Evolutionary conservation across 2,888 invertebrate genomes (phyloP), one percentile per base, ranked within the genome.

Genomic region (Leucoptera coffeella): DNA sequence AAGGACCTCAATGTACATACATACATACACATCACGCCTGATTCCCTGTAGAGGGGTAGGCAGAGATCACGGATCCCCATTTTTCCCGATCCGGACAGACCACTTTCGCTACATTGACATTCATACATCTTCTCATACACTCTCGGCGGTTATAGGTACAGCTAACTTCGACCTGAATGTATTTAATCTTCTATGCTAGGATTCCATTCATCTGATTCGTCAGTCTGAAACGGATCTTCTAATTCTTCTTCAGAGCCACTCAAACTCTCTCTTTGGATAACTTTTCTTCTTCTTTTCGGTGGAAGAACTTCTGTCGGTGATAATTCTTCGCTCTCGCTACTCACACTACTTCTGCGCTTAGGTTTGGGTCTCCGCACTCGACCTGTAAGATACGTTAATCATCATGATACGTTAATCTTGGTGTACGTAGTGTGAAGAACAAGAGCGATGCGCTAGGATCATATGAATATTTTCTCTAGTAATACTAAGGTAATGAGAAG

Each of bases 171-270:
- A n/a, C n/a, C n/a, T n/a, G n/a, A n/a, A n/a, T n/a, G n/a, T n/a
- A n/a, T n/a, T n/a, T n/a, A n/a, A n/a, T n/a, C n/a, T n/a, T n/a
- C n/a, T n/a, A n/a, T n/a, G n/a, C n/a, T n/a, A n/a, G 74, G 74
- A 13, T 49, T 38, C 60, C 73, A 75, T 21, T 75, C 75, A 27
- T 72, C 71, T 1, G 64, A 64, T 2, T 51, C 62, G 24, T 72
- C 74, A 2, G 71, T 64, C 7, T 44, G 38, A 32, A 54, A 75
- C 0, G 73, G 72, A 35, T 75, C 75, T 4, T 46, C 45, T 15
- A 35, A 32, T 20, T 42, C 42, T 0, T 55, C 49, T 7, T 56
- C 64, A 1, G 47, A 46, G 5, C 38, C 50, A 14, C 39, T 42
- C 41, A 41, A 51, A 10, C 26, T 31, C 7, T 38, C 35, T 15